phyloP scores from a whole-genome alignment of 2,113 vertebrate species.

The Campylomormyrus tamandua region DNA sequence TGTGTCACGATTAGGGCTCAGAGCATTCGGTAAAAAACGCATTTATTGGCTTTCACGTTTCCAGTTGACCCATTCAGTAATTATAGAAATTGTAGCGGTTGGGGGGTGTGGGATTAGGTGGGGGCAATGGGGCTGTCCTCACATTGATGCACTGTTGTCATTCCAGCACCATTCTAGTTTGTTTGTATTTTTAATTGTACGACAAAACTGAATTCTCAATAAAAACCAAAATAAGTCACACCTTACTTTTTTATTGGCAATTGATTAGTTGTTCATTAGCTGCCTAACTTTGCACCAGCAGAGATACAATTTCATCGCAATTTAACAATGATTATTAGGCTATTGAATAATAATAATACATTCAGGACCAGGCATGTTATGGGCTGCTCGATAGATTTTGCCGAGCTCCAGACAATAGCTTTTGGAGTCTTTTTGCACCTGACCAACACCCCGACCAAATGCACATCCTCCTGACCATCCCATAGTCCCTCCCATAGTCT shows the following conservation, averaged over 20 bases:
- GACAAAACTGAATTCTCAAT: background rate
- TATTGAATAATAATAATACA: background rate
- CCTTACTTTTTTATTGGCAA: background rate
- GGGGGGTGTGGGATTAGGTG: no score
- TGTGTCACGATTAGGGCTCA: no score
- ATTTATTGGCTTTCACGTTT: no score
- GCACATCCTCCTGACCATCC: background rate
- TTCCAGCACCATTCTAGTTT: background rate
- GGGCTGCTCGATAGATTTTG: background rate
- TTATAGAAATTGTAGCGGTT: no score
- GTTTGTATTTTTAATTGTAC: background rate
- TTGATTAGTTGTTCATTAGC: background rate
- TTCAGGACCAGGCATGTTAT: background rate
- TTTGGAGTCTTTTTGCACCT: background rate
- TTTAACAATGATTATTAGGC: background rate
- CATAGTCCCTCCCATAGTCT: background rate
- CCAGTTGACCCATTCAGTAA: no score
- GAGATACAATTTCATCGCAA: background rate
- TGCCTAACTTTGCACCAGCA: background rate
- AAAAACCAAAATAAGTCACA: background rate
- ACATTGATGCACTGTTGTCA: background rate
- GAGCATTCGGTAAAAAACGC: no score
- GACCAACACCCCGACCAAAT: background rate
- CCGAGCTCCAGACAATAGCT: background rate
- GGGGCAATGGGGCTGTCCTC: no score